phyloP scores from a whole-genome alignment of 2,888 invertebrate genomes.

The Epirrhoe alternata region DNA sequence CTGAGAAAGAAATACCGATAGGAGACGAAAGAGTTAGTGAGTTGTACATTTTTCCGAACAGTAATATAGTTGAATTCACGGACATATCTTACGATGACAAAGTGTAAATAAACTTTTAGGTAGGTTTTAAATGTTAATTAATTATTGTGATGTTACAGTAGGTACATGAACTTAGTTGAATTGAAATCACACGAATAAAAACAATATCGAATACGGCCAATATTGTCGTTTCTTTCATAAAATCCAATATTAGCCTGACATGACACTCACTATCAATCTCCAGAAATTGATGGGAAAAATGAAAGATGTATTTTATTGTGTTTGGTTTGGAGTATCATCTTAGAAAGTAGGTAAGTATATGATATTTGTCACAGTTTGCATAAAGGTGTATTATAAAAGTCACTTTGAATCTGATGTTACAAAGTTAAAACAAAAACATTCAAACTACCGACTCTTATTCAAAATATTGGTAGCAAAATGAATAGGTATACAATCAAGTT shows the following conservation, averaged over 20 bases:
- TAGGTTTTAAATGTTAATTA: slow-evolving; percentile 9
- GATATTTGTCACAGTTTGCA: background rate
- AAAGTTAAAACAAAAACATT: no score
- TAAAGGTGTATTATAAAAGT: no score
- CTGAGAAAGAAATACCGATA: slow-evolving; percentile 58
- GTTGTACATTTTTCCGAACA: slow-evolving; percentile 79
- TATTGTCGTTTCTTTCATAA: slow-evolving; percentile 8
- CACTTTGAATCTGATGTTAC: no score
- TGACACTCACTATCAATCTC: slow-evolving; percentile 2
- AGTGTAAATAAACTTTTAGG: slow-evolving; percentile 61
- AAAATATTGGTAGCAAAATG: no score
- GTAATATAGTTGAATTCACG: slow-evolving; percentile 78
- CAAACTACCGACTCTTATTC: no score
- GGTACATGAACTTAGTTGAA: slow-evolving; percentile 8
- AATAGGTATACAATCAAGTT: background rate
- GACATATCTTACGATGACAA: slow-evolving; percentile 76
- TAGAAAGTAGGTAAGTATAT: background rate
- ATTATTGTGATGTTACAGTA: slow-evolving; percentile 45
- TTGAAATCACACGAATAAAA: slow-evolving; percentile 29
- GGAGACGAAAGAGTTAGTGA: slow-evolving; percentile 77
- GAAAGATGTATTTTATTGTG: slow-evolving; percentile 5
- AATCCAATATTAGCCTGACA: background rate
- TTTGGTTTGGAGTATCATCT: background rate
- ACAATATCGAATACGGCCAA: slow-evolving; percentile 22
- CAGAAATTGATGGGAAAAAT: slow-evolving; percentile 16